phyloP scores from a whole-genome alignment of 2,888 invertebrate species.

The Criorhina ranunculi region DNA sequence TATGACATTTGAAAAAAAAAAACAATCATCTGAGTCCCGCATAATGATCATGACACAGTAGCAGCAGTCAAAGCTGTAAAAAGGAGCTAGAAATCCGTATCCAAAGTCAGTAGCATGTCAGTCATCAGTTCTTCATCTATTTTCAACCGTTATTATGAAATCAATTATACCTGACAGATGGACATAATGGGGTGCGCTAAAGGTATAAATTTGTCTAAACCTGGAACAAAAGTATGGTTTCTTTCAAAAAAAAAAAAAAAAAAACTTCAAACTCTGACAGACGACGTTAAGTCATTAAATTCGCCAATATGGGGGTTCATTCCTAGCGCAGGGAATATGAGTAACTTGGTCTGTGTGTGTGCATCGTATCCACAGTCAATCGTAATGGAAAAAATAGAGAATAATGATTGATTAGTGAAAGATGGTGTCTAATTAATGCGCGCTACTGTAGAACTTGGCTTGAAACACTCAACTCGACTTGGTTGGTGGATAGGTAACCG shows the following conservation, averaged over 20 bases:
- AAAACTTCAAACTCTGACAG: background rate
- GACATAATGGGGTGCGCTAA: slow-evolving; percentile 18
- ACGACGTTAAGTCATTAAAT: slow-evolving; percentile 45
- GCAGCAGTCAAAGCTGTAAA: background rate
- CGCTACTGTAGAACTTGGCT: slow-evolving; percentile 64
- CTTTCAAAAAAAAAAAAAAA: no score
- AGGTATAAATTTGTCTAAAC: slow-evolving; percentile 27
- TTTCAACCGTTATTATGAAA: slow-evolving; percentile 69
- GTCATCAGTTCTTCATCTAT: slow-evolving; percentile 41
- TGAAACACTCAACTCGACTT: background rate
- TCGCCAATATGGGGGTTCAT: slow-evolving; percentile 28
- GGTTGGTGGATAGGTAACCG: background rate
- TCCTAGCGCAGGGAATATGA: slow-evolving; percentile 25
- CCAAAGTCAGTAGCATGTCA: slow-evolving; percentile 45
- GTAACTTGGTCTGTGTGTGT: background rate
- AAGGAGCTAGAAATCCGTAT: background rate
- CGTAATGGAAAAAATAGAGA: slow-evolving; percentile 19
- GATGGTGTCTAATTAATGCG: slow-evolving; percentile 70
- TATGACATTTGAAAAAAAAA: background rate
- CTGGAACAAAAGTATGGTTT: slow-evolving; percentile 10
- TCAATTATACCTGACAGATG: slow-evolving; percentile 54
- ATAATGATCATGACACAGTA: background rate
- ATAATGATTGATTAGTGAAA: slow-evolving; percentile 74
- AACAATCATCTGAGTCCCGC: background rate
- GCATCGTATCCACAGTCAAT: background rate